Evolutionary conservation across 1,140 invertebrate species (phyloP).

Genomic region (Macrosteles quadrilineatus): DNA sequence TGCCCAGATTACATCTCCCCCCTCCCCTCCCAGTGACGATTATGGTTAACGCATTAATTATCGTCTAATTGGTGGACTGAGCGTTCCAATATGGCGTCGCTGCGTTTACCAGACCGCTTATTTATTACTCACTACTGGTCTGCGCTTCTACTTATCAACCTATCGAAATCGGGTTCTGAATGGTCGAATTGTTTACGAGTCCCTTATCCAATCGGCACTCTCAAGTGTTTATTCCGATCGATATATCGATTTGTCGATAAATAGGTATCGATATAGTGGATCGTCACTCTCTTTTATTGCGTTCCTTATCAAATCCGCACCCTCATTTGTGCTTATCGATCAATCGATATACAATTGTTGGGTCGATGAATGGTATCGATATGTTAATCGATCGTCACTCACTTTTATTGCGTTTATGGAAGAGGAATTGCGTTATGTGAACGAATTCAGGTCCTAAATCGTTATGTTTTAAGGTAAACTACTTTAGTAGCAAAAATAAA

Average conservation of each 20-base stretch:
- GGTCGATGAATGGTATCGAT: neutral
- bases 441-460: too few species aligned
- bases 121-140: neutral
- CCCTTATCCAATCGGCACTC: neutral
- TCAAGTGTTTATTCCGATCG: too few species aligned
- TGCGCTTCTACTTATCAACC: neutral
- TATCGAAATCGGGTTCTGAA: neutral
- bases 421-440: too few species aligned
- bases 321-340: neutral
- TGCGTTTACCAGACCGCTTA: neutral
- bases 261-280: too few species aligned
- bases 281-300: too few species aligned
- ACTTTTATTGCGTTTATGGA: neutral
- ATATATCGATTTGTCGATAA: too few species aligned
- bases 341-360: neutral
- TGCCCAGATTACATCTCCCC: neutral
- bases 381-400: neutral
- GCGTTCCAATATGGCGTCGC: constrained; percentile 3
- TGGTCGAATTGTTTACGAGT: neutral
- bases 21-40: neutral
- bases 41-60: constrained; percentile 11
- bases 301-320: neutral
- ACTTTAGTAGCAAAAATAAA: too few species aligned
- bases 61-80: neutral
- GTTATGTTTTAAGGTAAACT: too few species aligned